phyloP scores from a whole-genome alignment of 92 coral and sea anemone genomes.

The Galaxea fascicularis region DNA sequence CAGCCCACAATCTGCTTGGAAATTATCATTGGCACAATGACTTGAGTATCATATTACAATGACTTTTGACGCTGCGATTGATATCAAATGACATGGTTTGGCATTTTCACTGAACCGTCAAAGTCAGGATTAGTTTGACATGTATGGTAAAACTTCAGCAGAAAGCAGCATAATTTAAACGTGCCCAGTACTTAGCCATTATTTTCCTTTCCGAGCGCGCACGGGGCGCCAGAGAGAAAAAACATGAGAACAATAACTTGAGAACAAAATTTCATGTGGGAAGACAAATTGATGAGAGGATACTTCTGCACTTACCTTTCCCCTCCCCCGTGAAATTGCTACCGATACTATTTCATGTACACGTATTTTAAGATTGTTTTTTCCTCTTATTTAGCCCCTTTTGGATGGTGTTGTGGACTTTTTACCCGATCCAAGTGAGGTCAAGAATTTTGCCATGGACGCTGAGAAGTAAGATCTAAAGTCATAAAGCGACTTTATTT shows the following conservation, averaged over 20 bases:
- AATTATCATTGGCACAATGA: too few species aligned
- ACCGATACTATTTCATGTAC: not conserved
- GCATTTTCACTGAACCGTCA: not conserved
- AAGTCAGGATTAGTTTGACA: too few species aligned
- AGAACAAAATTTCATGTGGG: too few species aligned
- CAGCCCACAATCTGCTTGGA: too few species aligned
- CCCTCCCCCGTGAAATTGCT: not conserved
- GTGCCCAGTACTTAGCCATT: not conserved
- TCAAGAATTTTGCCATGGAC: conserved; percentile 82
- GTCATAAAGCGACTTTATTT: too few species aligned
- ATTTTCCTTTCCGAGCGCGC: too few species aligned
- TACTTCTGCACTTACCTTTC: too few species aligned
- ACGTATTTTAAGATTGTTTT: not conserved
- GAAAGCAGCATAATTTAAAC: not conserved
- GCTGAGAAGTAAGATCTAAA: conserved; percentile 64
- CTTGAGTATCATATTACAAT: not conserved
- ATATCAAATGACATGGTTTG: not conserved
- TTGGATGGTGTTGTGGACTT: conserved; percentile 91
- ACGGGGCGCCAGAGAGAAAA: too few species aligned
- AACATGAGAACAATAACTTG: too few species aligned
- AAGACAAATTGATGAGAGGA: too few species aligned
- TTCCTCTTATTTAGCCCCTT: conserved; percentile 62
- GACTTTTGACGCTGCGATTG: too few species aligned
- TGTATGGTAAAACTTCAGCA: too few species aligned
- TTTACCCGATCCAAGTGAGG: conserved; percentile 90